Percentiles rank a stretch among this genome's conserved stretches.
Conservation (phyloP, 2,888 invertebrate species). For the Acanthosepion lycidas region DNA sequence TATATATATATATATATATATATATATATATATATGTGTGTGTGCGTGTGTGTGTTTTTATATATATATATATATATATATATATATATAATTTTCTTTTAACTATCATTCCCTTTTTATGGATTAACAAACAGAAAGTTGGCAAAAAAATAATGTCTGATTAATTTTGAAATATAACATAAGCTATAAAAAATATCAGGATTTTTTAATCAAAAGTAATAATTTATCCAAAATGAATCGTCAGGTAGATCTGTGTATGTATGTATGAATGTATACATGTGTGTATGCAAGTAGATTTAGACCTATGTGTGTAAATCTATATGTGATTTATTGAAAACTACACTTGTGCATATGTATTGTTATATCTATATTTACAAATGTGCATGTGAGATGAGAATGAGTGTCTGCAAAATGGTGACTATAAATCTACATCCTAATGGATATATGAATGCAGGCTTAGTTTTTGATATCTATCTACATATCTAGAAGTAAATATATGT, state of each 20-base stretch:
- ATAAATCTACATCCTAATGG: not conserved
- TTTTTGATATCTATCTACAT: not conserved
- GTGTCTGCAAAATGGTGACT: no score
- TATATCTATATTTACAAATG: not conserved
- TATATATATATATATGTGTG: not conserved
- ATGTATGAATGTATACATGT: constrained; percentile 1
- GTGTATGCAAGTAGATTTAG: not conserved
- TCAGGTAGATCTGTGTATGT: not conserved
- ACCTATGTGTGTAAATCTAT: not conserved
- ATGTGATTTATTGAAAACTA: not conserved
- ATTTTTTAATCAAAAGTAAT: not conserved
- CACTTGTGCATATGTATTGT: not conserved
- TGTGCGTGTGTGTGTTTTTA: not conserved
- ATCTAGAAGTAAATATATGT: not conserved
- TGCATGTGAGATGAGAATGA: not conserved
- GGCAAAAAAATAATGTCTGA: not conserved
- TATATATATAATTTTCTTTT: not conserved
- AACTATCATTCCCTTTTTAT: not conserved
- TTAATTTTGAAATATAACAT: not conserved
- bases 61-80: not conserved
- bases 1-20: not conserved
- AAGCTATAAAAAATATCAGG: not conserved
- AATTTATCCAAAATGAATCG: not conserved
- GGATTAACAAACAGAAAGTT: no score
- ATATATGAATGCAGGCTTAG: not conserved